A percentile compares a stretch with the other conserved stretches of the same genome.
Conservation (phyloP, 2,113 vertebrate species). For the Nestor notabilis region DNA sequence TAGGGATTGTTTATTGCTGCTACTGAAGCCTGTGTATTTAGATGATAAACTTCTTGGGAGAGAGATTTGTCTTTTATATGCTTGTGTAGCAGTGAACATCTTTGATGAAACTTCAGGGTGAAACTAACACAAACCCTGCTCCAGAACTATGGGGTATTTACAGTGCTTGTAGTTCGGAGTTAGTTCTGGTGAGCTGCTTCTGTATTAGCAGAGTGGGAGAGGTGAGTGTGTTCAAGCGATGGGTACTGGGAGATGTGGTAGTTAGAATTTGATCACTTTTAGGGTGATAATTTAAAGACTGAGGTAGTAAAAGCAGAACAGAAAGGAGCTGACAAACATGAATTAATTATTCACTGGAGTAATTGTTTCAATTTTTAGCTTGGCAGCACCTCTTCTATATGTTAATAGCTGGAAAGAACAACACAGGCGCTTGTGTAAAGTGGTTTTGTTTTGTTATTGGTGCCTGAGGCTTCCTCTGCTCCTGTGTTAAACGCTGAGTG, state of each 20-base stretch:
- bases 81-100: background rate
- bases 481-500: background rate
- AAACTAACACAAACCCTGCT: background rate
- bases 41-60: background rate
- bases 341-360: slow-evolving; percentile 15
- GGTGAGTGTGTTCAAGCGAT: accelerated
- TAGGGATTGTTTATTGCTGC: background rate
- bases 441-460: background rate
- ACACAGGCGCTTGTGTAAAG: background rate
- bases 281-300: background rate
- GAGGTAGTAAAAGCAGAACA: background rate
- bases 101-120: background rate
- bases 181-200: background rate
- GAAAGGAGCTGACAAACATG: background rate
- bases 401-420: background rate
- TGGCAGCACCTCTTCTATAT: background rate
- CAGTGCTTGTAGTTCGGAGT: background rate
- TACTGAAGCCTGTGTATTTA: background rate
- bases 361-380: background rate
- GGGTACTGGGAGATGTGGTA: background rate
- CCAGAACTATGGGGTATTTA: accelerated
- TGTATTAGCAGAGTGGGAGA: background rate
- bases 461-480: background rate
- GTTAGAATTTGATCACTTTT: background rate
- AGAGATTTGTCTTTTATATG: background rate